Evolutionary conservation across 2,113 vertebrate genomes (phyloP), one percentile per base, ranked within the genome.

Genomic region (Siphamia tubifer): DNA sequence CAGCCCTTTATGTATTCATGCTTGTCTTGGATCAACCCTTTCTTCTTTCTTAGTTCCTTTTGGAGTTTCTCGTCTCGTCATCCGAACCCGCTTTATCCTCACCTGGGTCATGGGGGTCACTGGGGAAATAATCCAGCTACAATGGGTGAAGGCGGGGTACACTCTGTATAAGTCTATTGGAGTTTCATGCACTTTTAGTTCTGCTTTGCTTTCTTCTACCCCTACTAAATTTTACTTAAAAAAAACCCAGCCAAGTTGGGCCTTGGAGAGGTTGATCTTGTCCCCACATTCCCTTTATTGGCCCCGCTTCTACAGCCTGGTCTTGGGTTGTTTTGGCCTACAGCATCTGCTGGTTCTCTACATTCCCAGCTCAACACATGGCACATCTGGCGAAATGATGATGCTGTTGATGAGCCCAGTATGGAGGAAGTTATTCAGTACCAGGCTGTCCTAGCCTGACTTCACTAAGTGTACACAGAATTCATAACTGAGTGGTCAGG

Each of bases 371-470:
- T 89, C 82, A 87, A n/a, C 84, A 92, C 88, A 91, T 92, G 92
- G 91, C 91, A 92, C 92, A 93, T 93, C 92, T 93, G 92, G 90
- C 83, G 85, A 87, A 88, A 83, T 87, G 87, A 87, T 90, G 88
- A 83, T 80, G 68, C 47, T 79, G 68, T 53, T 77, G 66, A 77
- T 68, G 84, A 73, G 43, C 27, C 77, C 74, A 64, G 68, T 62
- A 57, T 71, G 52, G 78, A 79, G 74, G 81, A 83, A 69, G 74
- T 74, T 77, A 58, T 75, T 67, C 74, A 56, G 71, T 78, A 83
- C 80, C 82, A 81, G 63, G 69, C 55, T 73, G 67, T 74, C 70
- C 70, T 61, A 70, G 54, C n/a, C 66, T 66, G 57, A 71, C 44
- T 76, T 13, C 45, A 66, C 17, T 20, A 65, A 45, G 12, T 35